A percentile compares a stretch with the other conserved stretches of the same genome.
These are phyloP conservation scores for Euglossa dilemma DNA, from an alignment of 1,140 invertebrate genomes.

Conservation along the genomic window DNA sequence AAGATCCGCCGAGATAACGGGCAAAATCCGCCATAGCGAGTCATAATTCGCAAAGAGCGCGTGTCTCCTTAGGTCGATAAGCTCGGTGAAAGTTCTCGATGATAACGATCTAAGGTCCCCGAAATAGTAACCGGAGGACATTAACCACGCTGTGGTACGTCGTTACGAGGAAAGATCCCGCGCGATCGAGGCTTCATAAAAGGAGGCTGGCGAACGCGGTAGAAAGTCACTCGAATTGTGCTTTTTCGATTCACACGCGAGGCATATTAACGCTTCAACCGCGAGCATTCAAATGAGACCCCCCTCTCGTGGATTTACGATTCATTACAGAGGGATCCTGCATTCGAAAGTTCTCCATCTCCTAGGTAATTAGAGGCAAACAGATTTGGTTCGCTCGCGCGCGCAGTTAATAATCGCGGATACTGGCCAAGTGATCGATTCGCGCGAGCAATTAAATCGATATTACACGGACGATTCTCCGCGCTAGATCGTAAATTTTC, in stretches of 20 bases:
- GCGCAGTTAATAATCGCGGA: not conserved
- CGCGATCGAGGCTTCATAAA: not conserved
- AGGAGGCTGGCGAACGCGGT: not conserved
- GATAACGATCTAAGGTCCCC: conserved; percentile 23
- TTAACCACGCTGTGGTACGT: not conserved
- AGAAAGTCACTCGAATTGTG: not conserved
- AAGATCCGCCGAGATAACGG: not conserved
- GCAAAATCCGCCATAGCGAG: not conserved
- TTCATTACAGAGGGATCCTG: not conserved
- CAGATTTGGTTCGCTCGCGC: too few relatives aligned
- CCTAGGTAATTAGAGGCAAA: not conserved
- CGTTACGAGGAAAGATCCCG: not conserved
- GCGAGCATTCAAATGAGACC: not conserved
- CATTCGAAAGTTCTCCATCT: conserved; percentile 7
- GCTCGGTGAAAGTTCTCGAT: conserved; percentile 27
- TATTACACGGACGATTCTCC: too few relatives aligned
- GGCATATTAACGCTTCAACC: not conserved
- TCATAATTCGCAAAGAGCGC: not conserved
- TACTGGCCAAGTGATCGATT: too few relatives aligned
- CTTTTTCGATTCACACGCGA: not conserved
- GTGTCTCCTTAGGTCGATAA: conserved; percentile 1
- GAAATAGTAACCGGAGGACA: not conserved
- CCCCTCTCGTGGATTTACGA: not conserved
- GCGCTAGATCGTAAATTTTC: too few relatives aligned
- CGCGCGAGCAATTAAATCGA: not conserved